Evolutionary conservation across 2,888 invertebrate species (phyloP), one percentile per base, ranked within the genome.

Genomic region (Melieria crassipennis): DNA sequence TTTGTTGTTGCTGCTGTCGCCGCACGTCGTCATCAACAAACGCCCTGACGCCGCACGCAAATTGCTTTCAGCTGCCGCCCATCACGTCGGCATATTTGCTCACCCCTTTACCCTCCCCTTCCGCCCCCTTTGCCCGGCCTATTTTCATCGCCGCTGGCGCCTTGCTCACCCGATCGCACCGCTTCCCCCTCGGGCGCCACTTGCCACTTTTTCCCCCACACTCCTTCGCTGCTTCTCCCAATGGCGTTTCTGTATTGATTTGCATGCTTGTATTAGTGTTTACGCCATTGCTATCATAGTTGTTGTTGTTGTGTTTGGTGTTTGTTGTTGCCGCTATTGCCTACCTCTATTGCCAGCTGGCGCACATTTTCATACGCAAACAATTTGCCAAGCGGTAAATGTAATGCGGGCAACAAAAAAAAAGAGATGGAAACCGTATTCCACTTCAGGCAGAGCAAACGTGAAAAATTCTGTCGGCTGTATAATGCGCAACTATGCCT

Each of bases 11-110:
- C 30, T 64, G 57, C 65, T 72, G 70, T n/a, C 50, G 61, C 52
- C 60, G 46, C 45, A 1, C 45, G 50, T 46, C 30, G 30, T 30
- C 30, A 30, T 30, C 30, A 30, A 30, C 30, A 30, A 30, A 30
- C 30, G 30, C 30, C 30, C 30, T 30, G 30, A 42, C 58, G 47
- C 58, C 60, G 47, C 50, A 60, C 64, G 47, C 61, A 69, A 68
- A 72, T 69, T 69, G 65, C 65, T 71, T 67, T 43, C 63, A 63
- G 56, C 60, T 52, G 52, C 64, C 56, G 65, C 65, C 16, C 42
- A 11, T 10, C 45, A 55, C 43, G 16, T 16, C 4, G 9, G 10
- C 30, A n/a, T 56, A 55, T 7, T 11, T 11, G 47, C 56, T 7
- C 30, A 16, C 43, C 42, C 64, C 7, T 56, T 10, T 16, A 57